Percentiles rank a stretch among this genome's conserved stretches.
These are phyloP conservation scores for Cinclus mexicanus DNA, from an alignment of 2,113 vertebrate genomes.

Conservation along the genomic window DNA sequence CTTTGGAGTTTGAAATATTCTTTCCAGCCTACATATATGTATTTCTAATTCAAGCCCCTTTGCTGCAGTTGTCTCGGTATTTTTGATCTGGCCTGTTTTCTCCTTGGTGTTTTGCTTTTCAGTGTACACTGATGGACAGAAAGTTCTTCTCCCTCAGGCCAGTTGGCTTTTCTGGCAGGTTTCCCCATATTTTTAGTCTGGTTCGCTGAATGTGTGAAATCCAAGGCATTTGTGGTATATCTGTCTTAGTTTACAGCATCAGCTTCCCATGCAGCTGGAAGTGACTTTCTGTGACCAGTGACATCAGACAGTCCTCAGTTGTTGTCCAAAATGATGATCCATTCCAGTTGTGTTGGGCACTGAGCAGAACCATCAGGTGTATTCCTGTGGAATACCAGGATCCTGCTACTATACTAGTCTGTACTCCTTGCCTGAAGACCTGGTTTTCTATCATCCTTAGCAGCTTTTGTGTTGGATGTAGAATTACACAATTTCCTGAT, in stretches of 20 bases:
- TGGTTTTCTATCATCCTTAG: not conserved
- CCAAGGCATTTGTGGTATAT: not conserved
- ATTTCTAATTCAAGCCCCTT: not conserved
- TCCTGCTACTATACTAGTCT: not conserved
- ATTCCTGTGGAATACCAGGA: not conserved
- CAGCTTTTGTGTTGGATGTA: not conserved
- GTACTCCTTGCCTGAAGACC: not conserved
- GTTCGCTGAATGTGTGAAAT: not conserved
- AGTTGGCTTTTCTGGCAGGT: not conserved
- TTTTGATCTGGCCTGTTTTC: not conserved
- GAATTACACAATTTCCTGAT: not conserved
- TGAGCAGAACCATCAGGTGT: not conserved
- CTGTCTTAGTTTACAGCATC: not conserved
- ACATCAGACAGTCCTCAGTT: rapidly evolving
- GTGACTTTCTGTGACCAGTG: not conserved
- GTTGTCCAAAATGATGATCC: not conserved
- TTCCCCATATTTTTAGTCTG: not conserved
- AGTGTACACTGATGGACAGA: no score
- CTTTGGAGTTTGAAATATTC: not conserved
- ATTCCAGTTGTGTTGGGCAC: no score
- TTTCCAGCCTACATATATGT: not conserved
- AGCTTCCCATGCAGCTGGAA: not conserved
- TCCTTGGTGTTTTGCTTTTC: not conserved
- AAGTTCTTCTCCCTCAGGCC: not conserved
- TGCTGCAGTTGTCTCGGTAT: not conserved